phyloP scores from a whole-genome alignment of 2,113 vertebrate species.

The Mionectes macconnelli region DNA sequence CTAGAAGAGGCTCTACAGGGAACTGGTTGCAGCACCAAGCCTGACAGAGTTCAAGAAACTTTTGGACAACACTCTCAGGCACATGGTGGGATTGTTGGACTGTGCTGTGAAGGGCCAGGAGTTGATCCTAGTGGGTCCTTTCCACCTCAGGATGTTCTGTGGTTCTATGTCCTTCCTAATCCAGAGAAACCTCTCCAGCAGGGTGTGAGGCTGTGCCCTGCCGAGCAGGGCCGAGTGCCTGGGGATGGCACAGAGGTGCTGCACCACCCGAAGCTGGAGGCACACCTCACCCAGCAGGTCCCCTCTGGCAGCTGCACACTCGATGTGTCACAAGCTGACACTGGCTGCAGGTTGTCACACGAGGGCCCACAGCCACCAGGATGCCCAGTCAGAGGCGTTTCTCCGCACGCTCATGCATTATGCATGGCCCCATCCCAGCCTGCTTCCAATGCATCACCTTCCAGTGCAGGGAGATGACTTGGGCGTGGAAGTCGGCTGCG shows the following conservation, averaged over 20 bases:
- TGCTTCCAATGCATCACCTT: neutral
- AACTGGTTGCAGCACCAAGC: neutral
- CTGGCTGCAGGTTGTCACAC: neutral
- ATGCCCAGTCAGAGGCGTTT: neutral
- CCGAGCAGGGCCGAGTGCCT: accelerated
- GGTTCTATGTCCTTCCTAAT: neutral
- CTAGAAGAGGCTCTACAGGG: neutral
- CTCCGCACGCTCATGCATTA: neutral
- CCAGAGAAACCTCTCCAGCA: neutral
- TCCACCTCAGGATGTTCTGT: neutral
- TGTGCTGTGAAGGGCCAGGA: neutral
- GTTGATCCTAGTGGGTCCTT: accelerated
- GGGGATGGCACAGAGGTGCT: neutral
- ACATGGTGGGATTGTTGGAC: neutral
- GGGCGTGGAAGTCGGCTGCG: neutral
- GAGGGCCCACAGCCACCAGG: neutral
- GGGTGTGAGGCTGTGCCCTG: neutral
- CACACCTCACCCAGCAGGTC: neutral
- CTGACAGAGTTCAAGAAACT: accelerated
- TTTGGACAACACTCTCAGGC: neutral
- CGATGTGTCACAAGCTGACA: accelerated
- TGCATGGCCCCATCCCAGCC: neutral
- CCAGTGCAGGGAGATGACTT: neutral
- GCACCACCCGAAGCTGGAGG: neutral
- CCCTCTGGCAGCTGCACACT: neutral